These are phyloP conservation scores for Philereme vetulata DNA, from an alignment of 2,888 invertebrate species.

Conservation along the genomic window DNA sequence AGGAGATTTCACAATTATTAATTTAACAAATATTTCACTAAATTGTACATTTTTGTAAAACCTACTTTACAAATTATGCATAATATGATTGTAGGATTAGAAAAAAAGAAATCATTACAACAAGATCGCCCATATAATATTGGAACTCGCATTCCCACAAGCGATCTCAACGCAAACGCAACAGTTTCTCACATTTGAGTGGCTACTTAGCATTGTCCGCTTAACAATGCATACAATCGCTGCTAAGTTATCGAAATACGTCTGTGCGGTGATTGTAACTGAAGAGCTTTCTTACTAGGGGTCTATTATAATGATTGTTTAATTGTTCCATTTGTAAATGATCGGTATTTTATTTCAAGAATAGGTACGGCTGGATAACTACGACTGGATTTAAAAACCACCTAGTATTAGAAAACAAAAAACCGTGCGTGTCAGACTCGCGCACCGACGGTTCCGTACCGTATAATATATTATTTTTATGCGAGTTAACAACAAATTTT, in stretches of 20 bases:
- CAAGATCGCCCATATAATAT: conserved; percentile 32
- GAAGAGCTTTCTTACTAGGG: conserved; percentile 40
- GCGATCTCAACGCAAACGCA: conserved; percentile 52
- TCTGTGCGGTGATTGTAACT: conserved; percentile 54
- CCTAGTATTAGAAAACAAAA: no score
- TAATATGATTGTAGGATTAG: neutral
- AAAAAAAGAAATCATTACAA: conserved; percentile 12
- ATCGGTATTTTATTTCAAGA: conserved; percentile 48
- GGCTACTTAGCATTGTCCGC: conserved; percentile 65
- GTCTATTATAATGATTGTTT: conserved; percentile 49
- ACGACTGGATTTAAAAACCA: no score
- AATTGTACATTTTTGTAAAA: no score
- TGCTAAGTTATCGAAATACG: conserved; percentile 60
- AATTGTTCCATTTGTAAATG: conserved; percentile 63
- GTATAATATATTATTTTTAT: no score
- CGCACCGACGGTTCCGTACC: no score
- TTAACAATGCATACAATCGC: conserved; percentile 68
- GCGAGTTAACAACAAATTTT: no score
- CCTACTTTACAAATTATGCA: no score
- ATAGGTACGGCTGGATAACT: no score
- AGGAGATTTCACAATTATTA: neutral
- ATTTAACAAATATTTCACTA: no score
- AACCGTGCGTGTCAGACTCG: no score
- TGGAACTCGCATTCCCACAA: conserved; percentile 73
- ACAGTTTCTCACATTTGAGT: conserved; percentile 75